Conservation (phyloP, 2,888 invertebrate genomes). For the Chymomyza fuscimana region DNA sequence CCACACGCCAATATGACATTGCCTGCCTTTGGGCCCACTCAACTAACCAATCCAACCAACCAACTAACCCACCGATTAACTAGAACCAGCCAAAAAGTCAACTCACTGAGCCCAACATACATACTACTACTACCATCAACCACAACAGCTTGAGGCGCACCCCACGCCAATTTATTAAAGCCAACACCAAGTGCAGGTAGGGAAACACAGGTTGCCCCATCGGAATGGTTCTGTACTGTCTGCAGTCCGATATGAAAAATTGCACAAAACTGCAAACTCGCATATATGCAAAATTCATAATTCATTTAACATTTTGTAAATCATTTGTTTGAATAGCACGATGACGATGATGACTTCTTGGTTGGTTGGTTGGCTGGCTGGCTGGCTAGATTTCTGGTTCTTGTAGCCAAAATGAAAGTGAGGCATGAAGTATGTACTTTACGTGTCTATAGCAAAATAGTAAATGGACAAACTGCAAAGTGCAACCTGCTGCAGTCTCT, state of each 20-base stretch:
- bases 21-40: slow-evolving; percentile 14
- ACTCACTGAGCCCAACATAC: slow-evolving; percentile 23
- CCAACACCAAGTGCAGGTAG: slow-evolving; percentile 54
- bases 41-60: slow-evolving; percentile 4
- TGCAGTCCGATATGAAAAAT: slow-evolving; percentile 48
- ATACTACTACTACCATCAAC: slow-evolving; percentile 3
- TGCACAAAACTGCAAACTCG: slow-evolving; percentile 49
- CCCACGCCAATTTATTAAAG: slow-evolving; percentile 74
- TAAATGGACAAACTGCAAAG: slow-evolving; percentile 1
- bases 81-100: slow-evolving; percentile 19
- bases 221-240: background rate
- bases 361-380: background rate
- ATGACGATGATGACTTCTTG: slow-evolving; percentile 59
- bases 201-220: background rate
- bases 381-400: background rate
- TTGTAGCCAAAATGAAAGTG: slow-evolving; percentile 11
- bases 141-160: slow-evolving; percentile 62
- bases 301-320: slow-evolving; percentile 77
- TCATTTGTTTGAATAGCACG: slow-evolving; percentile 75
- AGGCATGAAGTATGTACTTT: background rate
- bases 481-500: slow-evolving; percentile 50
- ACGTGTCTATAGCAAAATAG: slow-evolving; percentile 10
- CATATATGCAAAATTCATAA: slow-evolving; percentile 73
- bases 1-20: slow-evolving; percentile 43
- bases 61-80: background rate